A percentile compares a stretch with the other conserved stretches of the same genome.
Conservation (phyloP, 2,113 vertebrate species). For the Triplophysa dalaica region DNA sequence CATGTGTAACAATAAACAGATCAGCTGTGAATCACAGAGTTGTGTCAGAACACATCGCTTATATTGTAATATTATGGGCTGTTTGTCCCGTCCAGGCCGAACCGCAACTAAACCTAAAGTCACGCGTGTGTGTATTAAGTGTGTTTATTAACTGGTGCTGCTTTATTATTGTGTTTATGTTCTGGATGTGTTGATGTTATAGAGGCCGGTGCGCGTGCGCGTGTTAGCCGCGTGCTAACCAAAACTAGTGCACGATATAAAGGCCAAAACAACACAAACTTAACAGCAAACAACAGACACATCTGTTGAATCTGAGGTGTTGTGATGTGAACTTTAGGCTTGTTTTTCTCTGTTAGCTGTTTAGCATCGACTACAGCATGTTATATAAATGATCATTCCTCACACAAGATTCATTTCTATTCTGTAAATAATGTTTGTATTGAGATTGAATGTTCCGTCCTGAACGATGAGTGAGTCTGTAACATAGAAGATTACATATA, state of each 20-base stretch:
- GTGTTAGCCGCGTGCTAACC: constrained; percentile 20
- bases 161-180: not conserved
- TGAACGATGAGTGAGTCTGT: too few species aligned
- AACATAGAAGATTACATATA: too few species aligned
- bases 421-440: not conserved
- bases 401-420: not conserved
- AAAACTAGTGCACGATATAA: not conserved
- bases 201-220: not conserved
- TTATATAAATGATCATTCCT: not conserved
- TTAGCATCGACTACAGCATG: not conserved
- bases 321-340: not conserved
- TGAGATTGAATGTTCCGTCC: too few species aligned
- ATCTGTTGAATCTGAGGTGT: not conserved
- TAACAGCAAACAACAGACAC: not conserved
- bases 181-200: not conserved
- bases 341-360: not conserved
- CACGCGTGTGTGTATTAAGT: not conserved
- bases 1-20: not conserved
- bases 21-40: not conserved
- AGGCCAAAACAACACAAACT: not conserved
- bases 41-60: not conserved
- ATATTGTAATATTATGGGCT: not conserved
- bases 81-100: constrained; percentile 19
- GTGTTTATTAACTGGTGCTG: not conserved
- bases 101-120: not conserved